phyloP scores from a whole-genome alignment of 2,888 invertebrate species.

The Apodemia zela region DNA sequence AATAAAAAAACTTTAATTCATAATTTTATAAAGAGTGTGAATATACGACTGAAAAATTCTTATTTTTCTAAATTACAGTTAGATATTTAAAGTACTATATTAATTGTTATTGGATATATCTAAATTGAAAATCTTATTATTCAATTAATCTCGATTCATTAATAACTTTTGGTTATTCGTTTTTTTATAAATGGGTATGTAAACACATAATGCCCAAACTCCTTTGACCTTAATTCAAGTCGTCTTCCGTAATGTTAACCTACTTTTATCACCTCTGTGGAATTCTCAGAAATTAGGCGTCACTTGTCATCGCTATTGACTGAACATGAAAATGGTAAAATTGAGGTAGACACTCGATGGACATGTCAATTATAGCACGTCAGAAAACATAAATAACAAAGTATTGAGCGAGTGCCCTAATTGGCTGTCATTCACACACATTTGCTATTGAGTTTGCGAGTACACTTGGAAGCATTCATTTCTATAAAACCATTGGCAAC shows the following conservation, averaged over 20 bases:
- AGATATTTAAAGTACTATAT: no score
- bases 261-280: not conserved
- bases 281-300: constrained; percentile 12
- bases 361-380: constrained; percentile 6
- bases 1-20: no score
- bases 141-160: not conserved
- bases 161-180: not conserved
- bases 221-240: not conserved
- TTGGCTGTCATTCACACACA: constrained; percentile 11
- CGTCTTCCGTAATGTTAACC: constrained; percentile 2
- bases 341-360: constrained; percentile 9
- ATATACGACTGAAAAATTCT: no score
- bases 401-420: constrained; percentile 11
- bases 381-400: constrained; percentile 12
- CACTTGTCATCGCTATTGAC: constrained; percentile 7
- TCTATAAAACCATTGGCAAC: not conserved
- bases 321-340: constrained; percentile 13
- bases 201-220: not conserved
- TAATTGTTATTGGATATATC: no score
- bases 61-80: no score
- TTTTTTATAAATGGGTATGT: not conserved
- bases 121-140: no score
- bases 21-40: no score
- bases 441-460: not conserved
- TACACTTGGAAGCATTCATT: not conserved